These are phyloP conservation scores for Tetrao urogallus DNA, from an alignment of 2,113 vertebrate species.

Conservation along the genomic window DNA sequence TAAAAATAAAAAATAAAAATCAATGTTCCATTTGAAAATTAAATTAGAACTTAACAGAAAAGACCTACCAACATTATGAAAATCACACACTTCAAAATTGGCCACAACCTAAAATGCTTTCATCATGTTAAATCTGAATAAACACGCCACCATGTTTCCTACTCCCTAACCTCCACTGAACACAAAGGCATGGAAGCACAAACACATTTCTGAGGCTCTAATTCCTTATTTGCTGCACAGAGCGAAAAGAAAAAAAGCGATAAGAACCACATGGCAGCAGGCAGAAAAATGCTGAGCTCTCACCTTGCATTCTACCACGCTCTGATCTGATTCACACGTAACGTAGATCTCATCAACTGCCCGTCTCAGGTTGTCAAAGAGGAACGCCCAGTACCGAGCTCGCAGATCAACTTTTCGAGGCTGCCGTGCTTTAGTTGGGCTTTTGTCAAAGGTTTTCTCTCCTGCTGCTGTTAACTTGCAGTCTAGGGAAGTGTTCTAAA, in stretches of 20 bases:
- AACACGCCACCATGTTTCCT: background rate
- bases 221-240: background rate
- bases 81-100: background rate
- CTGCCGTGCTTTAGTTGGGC: constrained; percentile 91
- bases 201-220: background rate
- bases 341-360: constrained; percentile 98
- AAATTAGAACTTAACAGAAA: background rate
- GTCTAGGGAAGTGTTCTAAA: constrained; percentile 82
- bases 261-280: background rate
- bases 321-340: constrained; percentile 98
- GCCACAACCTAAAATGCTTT: background rate
- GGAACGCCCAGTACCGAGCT: constrained; percentile 97
- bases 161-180: background rate
- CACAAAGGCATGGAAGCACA: background rate
- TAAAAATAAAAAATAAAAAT: no score
- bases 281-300: background rate
- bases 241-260: accelerated
- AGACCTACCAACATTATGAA: background rate
- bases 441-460: constrained; percentile 94
- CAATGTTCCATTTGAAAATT: background rate
- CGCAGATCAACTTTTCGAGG: constrained; percentile 94
- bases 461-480: constrained; percentile 82
- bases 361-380: constrained; percentile 95
- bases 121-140: background rate
- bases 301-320: constrained; percentile 98